phyloP scores from a whole-genome alignment of 2,113 vertebrate species.

The Dicerorhinus sumatrensis region DNA sequence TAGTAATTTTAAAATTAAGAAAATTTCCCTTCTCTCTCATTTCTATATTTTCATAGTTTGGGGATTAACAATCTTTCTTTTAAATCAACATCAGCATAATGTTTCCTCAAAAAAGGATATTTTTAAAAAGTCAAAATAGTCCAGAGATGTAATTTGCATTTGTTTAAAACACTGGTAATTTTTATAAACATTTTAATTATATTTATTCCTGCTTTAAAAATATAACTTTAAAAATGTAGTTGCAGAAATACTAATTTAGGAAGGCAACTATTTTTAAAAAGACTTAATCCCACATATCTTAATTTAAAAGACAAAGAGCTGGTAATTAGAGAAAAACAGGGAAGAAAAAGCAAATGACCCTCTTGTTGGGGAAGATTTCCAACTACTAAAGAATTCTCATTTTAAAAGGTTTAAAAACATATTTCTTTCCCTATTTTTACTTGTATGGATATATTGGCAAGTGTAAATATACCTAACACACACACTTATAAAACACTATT shows the following conservation, averaged over 20 bases:
- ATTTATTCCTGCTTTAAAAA: constrained; percentile 38
- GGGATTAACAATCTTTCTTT: not conserved
- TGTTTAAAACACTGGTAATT: constrained; percentile 52
- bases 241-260: constrained; percentile 43
- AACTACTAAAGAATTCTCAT: not conserved
- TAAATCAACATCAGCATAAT: not conserved
- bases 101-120: not conserved
- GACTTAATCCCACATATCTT: not conserved
- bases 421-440: not conserved
- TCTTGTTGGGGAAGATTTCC: not conserved
- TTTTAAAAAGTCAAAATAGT: constrained; percentile 34
- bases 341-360: not conserved
- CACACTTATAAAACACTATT: not conserved
- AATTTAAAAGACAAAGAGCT: constrained; percentile 35
- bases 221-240: not conserved
- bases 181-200: constrained; percentile 21
- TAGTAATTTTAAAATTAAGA: not conserved
- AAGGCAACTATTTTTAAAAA: not conserved
- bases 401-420: not conserved
- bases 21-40: not conserved
- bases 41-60: constrained; percentile 29
- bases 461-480: not conserved
- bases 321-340: not conserved
- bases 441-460: not conserved
- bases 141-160: not conserved